Evolutionary conservation across 30 jellyfish, hydroid and myxozoan genomes (phyloP), one percentile per base, ranked within the genome.

Genomic region (Sanderia malayensis): DNA sequence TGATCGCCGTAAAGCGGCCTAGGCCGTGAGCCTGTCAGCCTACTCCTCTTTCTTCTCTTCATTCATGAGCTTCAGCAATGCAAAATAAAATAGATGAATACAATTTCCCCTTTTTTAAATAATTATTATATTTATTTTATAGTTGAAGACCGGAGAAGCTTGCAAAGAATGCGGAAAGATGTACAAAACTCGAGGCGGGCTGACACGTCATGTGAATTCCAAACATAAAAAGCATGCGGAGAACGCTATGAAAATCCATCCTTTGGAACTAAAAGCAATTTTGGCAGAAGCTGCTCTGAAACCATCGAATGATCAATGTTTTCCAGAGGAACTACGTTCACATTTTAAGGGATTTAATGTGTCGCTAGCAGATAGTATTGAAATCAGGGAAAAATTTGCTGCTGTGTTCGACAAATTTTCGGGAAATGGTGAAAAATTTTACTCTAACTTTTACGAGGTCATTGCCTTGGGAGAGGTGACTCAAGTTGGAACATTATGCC

Each of bases 341-440:
- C 55, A 41, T 41, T 41, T 41, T 41, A 41, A 41, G 11, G 55
- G 55, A 41, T 41, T 41, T 41, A 41, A 6, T 41, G 55, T 41
- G 55, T 41, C 55, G 55, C 55, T 41, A 41, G 55, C 55, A 41
- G 55, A 41, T 41, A 41, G 55, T 41, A 41, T 41, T 41, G 55
- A 41, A 41, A 41, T 6, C 55, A 41, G 55, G 55, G 55, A 41
- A 41, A 41, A 41, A 41, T 41, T 41, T 41, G 8, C 55, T 41
- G 55, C 55, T 41, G 55, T 41, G 55, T 41, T 41, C 15, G 45
- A 61, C 74, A 3, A 29, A 29, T 61, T 61, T 61, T 19, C 11
- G 28, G 74, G 74, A 31, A 61, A 61, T 61, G 74, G 46, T 2
- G 52, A 61, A 61, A 61, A 26, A 37, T 61, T 1, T 30, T 61